Evolutionary conservation across 2,888 invertebrate genomes (phyloP), one percentile per base, ranked within the genome.

Genomic region (Griposia aprilina): DNA sequence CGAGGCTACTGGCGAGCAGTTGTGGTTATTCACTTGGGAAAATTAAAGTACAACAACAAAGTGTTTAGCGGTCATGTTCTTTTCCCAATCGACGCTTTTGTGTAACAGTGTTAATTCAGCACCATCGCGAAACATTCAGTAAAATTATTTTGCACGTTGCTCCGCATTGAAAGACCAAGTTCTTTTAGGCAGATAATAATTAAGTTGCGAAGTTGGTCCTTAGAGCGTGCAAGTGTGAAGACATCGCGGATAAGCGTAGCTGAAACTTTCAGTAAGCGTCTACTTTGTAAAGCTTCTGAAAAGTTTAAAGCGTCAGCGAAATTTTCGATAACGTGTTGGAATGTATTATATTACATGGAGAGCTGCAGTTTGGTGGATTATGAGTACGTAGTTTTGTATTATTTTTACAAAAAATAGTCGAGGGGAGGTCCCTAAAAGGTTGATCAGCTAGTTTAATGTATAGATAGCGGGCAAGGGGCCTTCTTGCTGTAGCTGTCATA

Each of bases 151-250:
- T 36, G 4, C 23, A 66, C 57, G 48, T 41, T 45, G 13, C 17
- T 30, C 11, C 26, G 36, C 30, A 23, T 15, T 26, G 20, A 55
- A 50, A 30, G n/a, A 23, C 50, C 62, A 83, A 62, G 26, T 78
- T 55, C 78, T 3, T 62, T 62, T 62, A n/a, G 30, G 30, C 17
- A 50, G 30, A 63, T n/a, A 41, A 20, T 89, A 83, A 83, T 86
- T 83, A 71, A 86, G 76, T 84, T 78, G 41, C 20, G 57, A 84
- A 88, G 65, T 86, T 81, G 55, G 55, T 76, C 63, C 65, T 70
- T 8, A 36, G 60, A 76, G 11, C 71, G 76, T 55, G 72, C 65
- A 55, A 85, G 55, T 74, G 74, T 50, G 36, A 82, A 85, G 50
- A 41, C 55, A 20, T 41, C 17, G 30, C 15, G 74, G 75, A 81